phyloP scores from a whole-genome alignment of 2,113 vertebrate genomes.

The cat (Felis catus) region DNA sequence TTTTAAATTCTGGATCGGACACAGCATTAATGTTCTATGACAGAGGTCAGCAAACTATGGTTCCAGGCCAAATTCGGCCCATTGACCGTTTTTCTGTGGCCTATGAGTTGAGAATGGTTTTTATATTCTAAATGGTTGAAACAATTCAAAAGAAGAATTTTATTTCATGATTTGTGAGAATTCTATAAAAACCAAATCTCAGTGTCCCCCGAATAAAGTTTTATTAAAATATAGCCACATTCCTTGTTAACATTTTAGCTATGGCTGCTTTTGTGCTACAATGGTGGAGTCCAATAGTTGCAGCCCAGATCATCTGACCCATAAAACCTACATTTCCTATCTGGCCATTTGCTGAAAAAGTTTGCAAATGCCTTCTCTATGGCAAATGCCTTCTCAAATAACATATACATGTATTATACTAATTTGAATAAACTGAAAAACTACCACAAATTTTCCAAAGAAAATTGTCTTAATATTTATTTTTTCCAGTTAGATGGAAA shows the following conservation, averaged over 20 bases:
- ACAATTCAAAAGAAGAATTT: not conserved
- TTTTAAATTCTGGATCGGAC: not conserved
- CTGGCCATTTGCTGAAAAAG: not conserved
- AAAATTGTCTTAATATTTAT: not conserved
- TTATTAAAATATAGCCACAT: not conserved
- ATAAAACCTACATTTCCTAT: not conserved
- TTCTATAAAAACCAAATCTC: not conserved
- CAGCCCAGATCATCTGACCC: not conserved
- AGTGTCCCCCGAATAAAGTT: not conserved
- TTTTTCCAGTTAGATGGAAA: not conserved
- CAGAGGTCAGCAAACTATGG: not conserved
- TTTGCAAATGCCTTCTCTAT: not conserved
- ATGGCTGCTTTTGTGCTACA: not conserved
- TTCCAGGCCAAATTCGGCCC: not conserved
- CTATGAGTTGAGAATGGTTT: not conserved
- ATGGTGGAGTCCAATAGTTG: not conserved
- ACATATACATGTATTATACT: not conserved
- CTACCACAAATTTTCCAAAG: not conserved
- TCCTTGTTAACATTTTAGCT: not conserved
- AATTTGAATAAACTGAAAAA: slow-evolving; percentile 33
- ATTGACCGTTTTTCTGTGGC: not conserved
- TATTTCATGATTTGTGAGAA: not conserved
- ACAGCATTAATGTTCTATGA: not conserved
- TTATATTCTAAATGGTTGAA: not conserved
- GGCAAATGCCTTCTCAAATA: not conserved